These are phyloP conservation scores for Matsumyia berberina DNA, from an alignment of 2,888 invertebrate species.

Conservation along the genomic window DNA sequence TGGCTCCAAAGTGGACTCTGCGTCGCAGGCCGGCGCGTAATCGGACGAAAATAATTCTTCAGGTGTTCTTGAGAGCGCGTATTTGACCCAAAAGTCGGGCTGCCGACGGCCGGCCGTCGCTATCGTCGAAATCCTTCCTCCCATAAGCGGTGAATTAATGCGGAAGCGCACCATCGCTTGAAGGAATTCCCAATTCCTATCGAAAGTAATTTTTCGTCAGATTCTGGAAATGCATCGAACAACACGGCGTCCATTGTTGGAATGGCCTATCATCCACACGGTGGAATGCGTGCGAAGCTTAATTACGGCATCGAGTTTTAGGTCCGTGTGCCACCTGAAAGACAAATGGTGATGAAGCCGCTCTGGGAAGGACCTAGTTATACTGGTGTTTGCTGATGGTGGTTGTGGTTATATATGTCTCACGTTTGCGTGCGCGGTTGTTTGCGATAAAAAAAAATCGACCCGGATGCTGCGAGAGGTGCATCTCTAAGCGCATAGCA, in stretches of 20 bases:
- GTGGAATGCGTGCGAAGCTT: slow-evolving; percentile 73
- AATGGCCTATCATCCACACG: slow-evolving; percentile 16
- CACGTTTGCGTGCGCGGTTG: slow-evolving; percentile 61
- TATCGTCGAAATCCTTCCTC: slow-evolving; percentile 62
- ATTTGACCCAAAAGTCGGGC: slow-evolving; percentile 61
- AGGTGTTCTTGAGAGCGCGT: slow-evolving; percentile 57
- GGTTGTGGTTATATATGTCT: slow-evolving; percentile 47
- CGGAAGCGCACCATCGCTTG: slow-evolving; percentile 60
- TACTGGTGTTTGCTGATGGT: not conserved
- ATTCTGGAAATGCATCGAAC: slow-evolving; percentile 64
- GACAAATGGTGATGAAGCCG: slow-evolving; percentile 75
- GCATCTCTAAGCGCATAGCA: slow-evolving; percentile 43
- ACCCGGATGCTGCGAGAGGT: slow-evolving; percentile 63
- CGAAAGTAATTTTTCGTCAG: slow-evolving; percentile 75
- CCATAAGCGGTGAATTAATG: slow-evolving; percentile 73
- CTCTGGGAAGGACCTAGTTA: slow-evolving; percentile 22
- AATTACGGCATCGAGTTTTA: slow-evolving; percentile 62
- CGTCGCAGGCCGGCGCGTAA: slow-evolving; percentile 10
- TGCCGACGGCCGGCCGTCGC: not conserved
- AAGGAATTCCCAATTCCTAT: slow-evolving; percentile 75
- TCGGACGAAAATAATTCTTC: slow-evolving; percentile 66
- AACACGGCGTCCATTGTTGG: slow-evolving; percentile 41
- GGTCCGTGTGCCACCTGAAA: slow-evolving; percentile 65
- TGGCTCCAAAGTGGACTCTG: slow-evolving; percentile 26
- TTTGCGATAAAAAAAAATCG: slow-evolving; percentile 16